Evolutionary conservation across 2,888 invertebrate species (phyloP).

Genomic region (Macrosiphum euphorbiae): DNA sequence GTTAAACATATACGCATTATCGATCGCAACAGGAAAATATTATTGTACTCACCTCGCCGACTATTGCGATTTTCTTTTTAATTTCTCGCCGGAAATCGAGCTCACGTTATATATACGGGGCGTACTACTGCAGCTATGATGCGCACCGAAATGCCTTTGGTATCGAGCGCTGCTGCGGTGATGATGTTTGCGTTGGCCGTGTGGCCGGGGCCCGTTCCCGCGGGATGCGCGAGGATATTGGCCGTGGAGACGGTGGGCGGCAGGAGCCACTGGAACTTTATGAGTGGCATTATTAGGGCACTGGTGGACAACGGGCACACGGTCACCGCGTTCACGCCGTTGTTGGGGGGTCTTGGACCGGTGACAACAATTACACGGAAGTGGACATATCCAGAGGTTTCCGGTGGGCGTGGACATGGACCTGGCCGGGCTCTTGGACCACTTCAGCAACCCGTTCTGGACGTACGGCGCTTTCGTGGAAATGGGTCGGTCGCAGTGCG

Average conservation of each 20-base stretch:
- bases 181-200: not conserved
- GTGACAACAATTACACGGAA: not conserved
- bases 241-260: not conserved
- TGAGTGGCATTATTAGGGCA: not conserved
- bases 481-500: not conserved
- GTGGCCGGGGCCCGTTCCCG: not conserved
- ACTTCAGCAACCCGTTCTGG: not conserved
- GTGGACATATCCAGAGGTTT: not conserved
- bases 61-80: not conserved
- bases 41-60: not conserved
- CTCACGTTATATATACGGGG: no score
- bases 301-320: not conserved
- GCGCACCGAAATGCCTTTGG: not conserved
- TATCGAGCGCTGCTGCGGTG: not conserved
- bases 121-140: no score
- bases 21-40: no score
- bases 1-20: not conserved
- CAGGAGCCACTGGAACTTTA: not conserved
- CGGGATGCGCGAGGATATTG: not conserved
- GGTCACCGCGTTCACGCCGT: conserved; percentile 2
- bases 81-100: not conserved
- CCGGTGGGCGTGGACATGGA: not conserved
- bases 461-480: not conserved
- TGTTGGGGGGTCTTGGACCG: no score
- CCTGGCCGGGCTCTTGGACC: not conserved